Evolutionary conservation across 2,113 vertebrate genomes (phyloP).

Genomic region (Camelus dromedarius): DNA sequence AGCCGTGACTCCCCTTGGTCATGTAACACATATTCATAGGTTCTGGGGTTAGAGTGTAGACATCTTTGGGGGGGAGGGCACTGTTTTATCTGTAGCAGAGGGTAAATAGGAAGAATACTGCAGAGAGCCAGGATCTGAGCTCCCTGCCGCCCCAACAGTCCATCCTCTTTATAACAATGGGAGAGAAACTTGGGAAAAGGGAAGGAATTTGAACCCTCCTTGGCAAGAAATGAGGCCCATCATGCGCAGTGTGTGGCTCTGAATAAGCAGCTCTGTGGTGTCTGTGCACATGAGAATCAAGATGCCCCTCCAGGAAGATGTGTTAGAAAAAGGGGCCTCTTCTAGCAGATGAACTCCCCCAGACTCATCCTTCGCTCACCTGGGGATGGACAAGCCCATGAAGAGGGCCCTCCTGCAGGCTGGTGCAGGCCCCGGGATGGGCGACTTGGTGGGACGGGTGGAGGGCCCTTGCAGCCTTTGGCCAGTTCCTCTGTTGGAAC

Average conservation of each 20-base stretch:
- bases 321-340: background rate
- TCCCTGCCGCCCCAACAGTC: fast-evolving
- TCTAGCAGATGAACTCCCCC: background rate
- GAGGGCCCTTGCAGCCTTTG: fast-evolving
- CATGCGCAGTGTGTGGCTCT: background rate
- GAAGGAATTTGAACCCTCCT: background rate
- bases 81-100: background rate
- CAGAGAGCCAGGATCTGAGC: background rate
- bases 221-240: background rate
- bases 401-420: background rate
- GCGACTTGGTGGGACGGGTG: fast-evolving
- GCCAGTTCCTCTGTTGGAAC: background rate
- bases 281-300: background rate
- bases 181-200: background rate
- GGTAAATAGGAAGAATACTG: background rate
- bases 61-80: background rate
- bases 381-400: too few relatives aligned
- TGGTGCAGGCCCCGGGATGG: background rate
- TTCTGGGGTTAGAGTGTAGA: background rate
- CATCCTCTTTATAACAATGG: background rate
- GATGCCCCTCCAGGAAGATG: background rate
- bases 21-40: background rate
- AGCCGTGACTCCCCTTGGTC: background rate
- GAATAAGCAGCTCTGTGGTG: background rate
- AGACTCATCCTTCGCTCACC: background rate